A percentile compares a stretch with the other conserved stretches of the same genome.
These are phyloP conservation scores for Ypsolopha sequella DNA, from an alignment of 2,888 invertebrate genomes.

Conservation along the genomic window DNA sequence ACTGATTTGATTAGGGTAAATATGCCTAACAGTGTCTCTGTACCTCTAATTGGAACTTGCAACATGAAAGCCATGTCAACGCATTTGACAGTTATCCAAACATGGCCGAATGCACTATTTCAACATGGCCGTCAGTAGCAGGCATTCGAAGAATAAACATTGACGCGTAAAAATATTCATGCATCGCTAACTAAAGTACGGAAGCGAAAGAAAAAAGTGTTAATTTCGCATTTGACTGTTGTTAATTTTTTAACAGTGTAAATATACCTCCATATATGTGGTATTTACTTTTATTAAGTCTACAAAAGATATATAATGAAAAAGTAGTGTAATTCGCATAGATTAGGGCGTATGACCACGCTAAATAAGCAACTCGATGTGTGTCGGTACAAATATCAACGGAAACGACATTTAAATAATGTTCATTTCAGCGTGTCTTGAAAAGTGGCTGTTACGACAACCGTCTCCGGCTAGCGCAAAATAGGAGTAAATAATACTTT, in stretches of 20 bases:
- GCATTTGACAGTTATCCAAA: constrained; percentile 47
- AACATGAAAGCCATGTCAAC: constrained; percentile 21
- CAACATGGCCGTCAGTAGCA: constrained; percentile 2
- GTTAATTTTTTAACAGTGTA: constrained; percentile 3
- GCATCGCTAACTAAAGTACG: constrained; percentile 10
- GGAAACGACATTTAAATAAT: too few relatives aligned
- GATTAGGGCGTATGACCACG: too few relatives aligned
- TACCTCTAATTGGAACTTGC: constrained; percentile 3
- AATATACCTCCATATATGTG: background rate
- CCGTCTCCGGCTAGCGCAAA: too few relatives aligned
- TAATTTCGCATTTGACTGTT: constrained; percentile 22
- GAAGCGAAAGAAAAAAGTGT: constrained; percentile 26
- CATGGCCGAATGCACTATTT: constrained; percentile 6
- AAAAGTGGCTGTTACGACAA: too few relatives aligned
- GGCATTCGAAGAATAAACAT: constrained; percentile 1
- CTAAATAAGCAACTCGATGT: too few relatives aligned
- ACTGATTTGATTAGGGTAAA: background rate
- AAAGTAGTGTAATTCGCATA: too few relatives aligned
- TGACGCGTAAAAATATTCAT: constrained; percentile 3
- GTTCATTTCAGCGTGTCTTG: too few relatives aligned
- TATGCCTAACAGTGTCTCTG: background rate
- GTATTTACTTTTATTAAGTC: too few relatives aligned
- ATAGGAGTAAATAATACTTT: too few relatives aligned
- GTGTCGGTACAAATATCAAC: too few relatives aligned
- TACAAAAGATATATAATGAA: too few relatives aligned